Evolutionary conservation across 2,797 vertebrate genomes (phyloP).

Genomic region (Monodelphis domestica): DNA sequence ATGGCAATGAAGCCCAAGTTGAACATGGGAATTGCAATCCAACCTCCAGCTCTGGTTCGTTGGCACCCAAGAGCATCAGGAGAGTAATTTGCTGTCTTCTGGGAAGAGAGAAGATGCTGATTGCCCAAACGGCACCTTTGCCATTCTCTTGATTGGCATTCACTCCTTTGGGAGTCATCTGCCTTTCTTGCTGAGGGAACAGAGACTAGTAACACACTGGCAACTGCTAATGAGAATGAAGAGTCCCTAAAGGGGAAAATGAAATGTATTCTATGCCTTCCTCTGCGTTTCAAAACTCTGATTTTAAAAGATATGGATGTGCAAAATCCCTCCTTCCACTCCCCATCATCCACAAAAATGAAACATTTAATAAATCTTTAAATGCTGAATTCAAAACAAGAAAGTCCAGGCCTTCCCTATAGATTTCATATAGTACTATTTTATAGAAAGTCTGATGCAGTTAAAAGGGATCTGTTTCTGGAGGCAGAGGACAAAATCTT

Average conservation of each 20-base stretch:
- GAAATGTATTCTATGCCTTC: constrained; percentile 64
- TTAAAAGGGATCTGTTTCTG: neutral
- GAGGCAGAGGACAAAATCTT: neutral
- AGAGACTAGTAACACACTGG: constrained; percentile 70
- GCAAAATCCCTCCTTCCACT: constrained; percentile 23
- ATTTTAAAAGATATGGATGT: constrained; percentile 42
- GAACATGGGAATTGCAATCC: constrained; percentile 19
- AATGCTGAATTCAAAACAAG: constrained; percentile 34
- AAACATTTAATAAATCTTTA: constrained; percentile 17
- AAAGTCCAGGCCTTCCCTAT: neutral
- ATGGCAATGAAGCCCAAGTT: constrained; percentile 45
- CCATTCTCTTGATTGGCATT: constrained; percentile 76
- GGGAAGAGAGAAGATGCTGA: constrained; percentile 53
- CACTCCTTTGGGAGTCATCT: constrained; percentile 78
- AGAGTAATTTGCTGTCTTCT: constrained; percentile 51
- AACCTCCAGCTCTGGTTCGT: constrained; percentile 36
- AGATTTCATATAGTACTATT: neutral
- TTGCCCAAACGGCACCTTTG: constrained; percentile 49
- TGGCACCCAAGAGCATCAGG: constrained; percentile 55
- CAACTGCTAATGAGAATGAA: constrained; percentile 77
- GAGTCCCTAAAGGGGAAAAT: constrained; percentile 69
- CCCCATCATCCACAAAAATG: neutral
- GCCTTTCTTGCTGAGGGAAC: constrained; percentile 76
- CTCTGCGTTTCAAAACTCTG: constrained; percentile 11
- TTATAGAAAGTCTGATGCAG: neutral